A percentile compares a stretch with the other conserved stretches of the same genome.
These are phyloP conservation scores for Tamias sibiricus DNA, from an alignment of 2,113 vertebrate species.

Conservation along the genomic window DNA sequence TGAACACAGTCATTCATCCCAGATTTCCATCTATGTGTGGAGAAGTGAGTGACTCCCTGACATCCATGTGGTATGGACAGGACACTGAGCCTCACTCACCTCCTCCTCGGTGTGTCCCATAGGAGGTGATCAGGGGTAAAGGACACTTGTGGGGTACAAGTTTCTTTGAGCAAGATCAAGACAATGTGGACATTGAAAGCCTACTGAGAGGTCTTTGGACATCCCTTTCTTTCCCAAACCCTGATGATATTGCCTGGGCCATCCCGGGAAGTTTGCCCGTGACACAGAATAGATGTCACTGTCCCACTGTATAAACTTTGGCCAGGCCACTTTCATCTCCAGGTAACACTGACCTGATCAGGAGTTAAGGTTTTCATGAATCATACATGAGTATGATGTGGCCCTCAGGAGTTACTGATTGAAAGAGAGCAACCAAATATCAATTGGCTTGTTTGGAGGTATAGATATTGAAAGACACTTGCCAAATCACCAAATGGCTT, in stretches of 20 bases:
- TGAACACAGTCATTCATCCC: not conserved
- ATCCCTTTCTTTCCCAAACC: not conserved
- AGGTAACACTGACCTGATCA: not conserved
- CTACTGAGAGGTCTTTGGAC: not conserved
- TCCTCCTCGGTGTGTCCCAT: not conserved
- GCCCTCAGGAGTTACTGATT: constrained; percentile 36
- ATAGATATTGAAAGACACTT: not conserved
- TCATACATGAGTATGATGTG: not conserved
- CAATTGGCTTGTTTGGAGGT: not conserved
- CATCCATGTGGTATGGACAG: rapidly evolving
- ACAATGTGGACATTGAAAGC: not conserved
- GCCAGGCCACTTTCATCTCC: not conserved
- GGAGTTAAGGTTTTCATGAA: constrained; percentile 53
- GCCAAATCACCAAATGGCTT: not conserved
- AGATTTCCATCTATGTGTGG: not conserved
- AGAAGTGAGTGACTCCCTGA: not conserved
- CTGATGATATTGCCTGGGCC: not conserved
- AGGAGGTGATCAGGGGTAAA: not conserved
- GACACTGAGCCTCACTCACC: not conserved
- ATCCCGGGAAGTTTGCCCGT: not conserved
- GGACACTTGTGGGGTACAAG: not conserved
- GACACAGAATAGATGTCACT: not conserved
- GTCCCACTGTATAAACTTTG: not conserved
- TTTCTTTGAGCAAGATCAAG: not conserved
- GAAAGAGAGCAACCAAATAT: not conserved